phyloP scores from a whole-genome alignment of 2,888 invertebrate species.

The Eulithis testata region DNA sequence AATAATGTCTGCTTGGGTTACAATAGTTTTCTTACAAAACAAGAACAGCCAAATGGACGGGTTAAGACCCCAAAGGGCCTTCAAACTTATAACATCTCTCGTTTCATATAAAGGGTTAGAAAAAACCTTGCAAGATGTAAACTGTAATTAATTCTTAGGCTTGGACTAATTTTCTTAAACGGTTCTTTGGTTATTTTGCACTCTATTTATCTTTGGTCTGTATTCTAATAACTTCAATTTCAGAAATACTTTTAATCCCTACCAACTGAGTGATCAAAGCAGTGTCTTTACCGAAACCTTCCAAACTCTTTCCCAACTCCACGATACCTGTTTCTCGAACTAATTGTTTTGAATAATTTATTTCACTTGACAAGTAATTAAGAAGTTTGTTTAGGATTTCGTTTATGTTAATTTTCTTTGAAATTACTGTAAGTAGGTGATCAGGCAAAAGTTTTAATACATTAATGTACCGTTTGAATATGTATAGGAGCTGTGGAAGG shows the following conservation, averaged over 20 bases:
- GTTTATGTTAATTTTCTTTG: constrained; percentile 61
- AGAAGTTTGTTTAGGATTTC: constrained; percentile 66
- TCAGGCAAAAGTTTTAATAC: constrained; percentile 64
- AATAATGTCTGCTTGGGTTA: too few relatives aligned
- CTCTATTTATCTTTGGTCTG: too few relatives aligned
- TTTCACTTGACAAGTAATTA: constrained; percentile 71
- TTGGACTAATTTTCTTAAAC: too few relatives aligned
- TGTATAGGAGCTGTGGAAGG: constrained; percentile 52
- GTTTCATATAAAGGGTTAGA: too few relatives aligned
- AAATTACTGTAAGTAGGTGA: constrained; percentile 61
- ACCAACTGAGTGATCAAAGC: constrained; percentile 19
- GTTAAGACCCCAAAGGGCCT: too few relatives aligned
- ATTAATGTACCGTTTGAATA: constrained; percentile 60
- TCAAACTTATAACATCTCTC: too few relatives aligned
- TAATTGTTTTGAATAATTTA: constrained; percentile 75
- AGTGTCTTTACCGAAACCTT: constrained; percentile 6
- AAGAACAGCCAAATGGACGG: too few relatives aligned
- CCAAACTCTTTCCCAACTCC: constrained; percentile 27
- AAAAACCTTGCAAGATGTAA: too few relatives aligned
- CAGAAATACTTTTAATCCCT: background rate
- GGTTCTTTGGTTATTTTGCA: too few relatives aligned
- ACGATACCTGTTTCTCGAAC: constrained; percentile 54
- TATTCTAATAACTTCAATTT: background rate
- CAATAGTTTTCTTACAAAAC: too few relatives aligned
- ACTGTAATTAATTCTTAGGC: too few relatives aligned